A percentile compares a stretch with the other conserved stretches of the same genome.
These are phyloP conservation scores for Stenurella melanura DNA, from an alignment of 2,888 invertebrate genomes.

Conservation along the genomic window DNA sequence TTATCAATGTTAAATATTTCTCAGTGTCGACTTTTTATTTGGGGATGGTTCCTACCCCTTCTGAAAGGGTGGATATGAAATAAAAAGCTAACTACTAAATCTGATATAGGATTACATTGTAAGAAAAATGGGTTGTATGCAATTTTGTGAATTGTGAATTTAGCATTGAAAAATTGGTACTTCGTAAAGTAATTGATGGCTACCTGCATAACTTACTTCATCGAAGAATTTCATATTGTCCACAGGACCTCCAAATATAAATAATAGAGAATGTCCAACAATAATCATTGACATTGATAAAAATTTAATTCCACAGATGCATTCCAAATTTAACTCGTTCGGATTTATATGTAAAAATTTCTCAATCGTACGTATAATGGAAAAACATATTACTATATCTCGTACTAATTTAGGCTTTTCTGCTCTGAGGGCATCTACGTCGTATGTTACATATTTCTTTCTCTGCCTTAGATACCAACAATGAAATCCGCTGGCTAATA, in stretches of 20 bases:
- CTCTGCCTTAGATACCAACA: constrained; percentile 57
- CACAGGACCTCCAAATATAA: constrained; percentile 81
- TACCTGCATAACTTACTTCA: constrained; percentile 71
- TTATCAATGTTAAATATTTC: too few relatives aligned
- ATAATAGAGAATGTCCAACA: constrained; percentile 80
- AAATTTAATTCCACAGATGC: constrained; percentile 77
- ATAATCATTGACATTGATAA: constrained; percentile 82
- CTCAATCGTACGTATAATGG: constrained; percentile 77
- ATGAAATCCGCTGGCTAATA: constrained; percentile 64
- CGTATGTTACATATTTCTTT: constrained; percentile 57
- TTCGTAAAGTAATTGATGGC: not conserved
- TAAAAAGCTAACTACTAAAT: too few relatives aligned
- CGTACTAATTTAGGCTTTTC: constrained; percentile 51
- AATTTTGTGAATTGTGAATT: too few relatives aligned
- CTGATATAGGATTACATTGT: too few relatives aligned
- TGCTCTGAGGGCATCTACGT: constrained; percentile 51
- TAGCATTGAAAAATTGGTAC: too few relatives aligned
- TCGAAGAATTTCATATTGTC: constrained; percentile 80
- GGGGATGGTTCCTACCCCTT: too few relatives aligned
- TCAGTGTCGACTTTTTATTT: too few relatives aligned
- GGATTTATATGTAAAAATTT: constrained; percentile 78
- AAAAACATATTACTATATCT: constrained; percentile 75
- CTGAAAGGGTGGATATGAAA: too few relatives aligned
- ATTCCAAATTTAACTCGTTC: constrained; percentile 78
- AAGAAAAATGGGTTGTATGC: too few relatives aligned